Evolutionary conservation across 2,797 vertebrate genomes (phyloP).

Genomic region (Enteromius fasciolatus): DNA sequence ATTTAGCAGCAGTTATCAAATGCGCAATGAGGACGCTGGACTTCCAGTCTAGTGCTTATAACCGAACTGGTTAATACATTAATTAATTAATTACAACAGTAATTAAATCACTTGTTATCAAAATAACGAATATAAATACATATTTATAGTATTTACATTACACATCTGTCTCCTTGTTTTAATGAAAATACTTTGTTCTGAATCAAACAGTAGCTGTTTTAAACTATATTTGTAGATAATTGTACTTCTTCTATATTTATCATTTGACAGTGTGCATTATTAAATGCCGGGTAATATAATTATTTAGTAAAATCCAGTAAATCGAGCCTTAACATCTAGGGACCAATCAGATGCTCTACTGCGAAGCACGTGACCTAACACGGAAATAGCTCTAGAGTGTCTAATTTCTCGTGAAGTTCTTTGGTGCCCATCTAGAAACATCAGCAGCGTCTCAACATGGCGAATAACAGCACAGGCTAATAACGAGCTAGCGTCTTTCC

Average conservation of each 20-base stretch:
- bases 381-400: background rate
- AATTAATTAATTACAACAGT: no score
- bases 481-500: conserved; percentile 40
- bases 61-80: background rate
- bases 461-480: conserved; percentile 57
- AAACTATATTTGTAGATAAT: background rate
- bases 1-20: background rate
- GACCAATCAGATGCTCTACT: background rate
- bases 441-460: conserved; percentile 57
- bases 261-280: background rate
- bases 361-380: background rate
- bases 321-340: background rate
- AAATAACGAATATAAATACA: background rate
- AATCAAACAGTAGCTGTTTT: background rate
- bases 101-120: background rate
- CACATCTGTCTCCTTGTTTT: background rate
- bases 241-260: background rate
- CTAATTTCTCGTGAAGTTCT: background rate
- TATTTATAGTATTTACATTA: background rate
- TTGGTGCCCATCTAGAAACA: conserved; percentile 31
- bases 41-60: background rate
- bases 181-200: background rate
- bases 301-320: background rate
- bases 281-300: background rate
- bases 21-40: background rate